phyloP scores from a whole-genome alignment of 2,113 vertebrate genomes.

The Eonycteris spelaea region DNA sequence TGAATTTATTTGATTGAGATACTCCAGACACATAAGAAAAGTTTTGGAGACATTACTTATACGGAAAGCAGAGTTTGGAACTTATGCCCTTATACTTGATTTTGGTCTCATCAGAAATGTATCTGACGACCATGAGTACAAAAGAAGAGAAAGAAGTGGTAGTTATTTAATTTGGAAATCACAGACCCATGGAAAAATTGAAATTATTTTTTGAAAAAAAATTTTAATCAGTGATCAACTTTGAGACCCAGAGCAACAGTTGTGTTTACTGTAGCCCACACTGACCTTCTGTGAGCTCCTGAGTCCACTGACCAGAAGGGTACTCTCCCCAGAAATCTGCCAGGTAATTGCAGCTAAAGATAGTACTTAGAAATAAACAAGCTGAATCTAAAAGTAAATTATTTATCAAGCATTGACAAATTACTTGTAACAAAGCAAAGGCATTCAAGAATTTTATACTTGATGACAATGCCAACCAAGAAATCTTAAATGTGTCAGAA shows the following conservation, averaged over 20 bases:
- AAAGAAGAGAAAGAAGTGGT: background rate
- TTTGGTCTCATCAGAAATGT: background rate
- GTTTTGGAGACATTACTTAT: background rate
- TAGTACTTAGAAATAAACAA: background rate
- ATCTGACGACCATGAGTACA: background rate
- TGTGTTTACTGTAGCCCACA: background rate
- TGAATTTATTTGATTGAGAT: background rate
- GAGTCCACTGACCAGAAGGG: background rate
- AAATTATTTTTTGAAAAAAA: background rate
- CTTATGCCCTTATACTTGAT: background rate
- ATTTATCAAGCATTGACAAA: slow-evolving; percentile 25
- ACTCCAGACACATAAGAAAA: fast-evolving
- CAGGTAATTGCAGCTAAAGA: background rate
- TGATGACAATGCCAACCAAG: background rate
- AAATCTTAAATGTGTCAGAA: background rate
- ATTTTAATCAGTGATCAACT: background rate
- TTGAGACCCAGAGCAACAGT: background rate
- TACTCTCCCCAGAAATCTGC: background rate
- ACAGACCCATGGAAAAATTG: background rate
- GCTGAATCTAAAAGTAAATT: background rate
- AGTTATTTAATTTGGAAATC: background rate
- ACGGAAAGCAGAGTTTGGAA: background rate
- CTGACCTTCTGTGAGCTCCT: background rate
- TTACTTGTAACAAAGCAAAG: background rate
- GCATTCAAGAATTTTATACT: background rate